Evolutionary conservation across 2,797 vertebrate species (phyloP).

Genomic region (Lindbergichthys nudifrons): DNA sequence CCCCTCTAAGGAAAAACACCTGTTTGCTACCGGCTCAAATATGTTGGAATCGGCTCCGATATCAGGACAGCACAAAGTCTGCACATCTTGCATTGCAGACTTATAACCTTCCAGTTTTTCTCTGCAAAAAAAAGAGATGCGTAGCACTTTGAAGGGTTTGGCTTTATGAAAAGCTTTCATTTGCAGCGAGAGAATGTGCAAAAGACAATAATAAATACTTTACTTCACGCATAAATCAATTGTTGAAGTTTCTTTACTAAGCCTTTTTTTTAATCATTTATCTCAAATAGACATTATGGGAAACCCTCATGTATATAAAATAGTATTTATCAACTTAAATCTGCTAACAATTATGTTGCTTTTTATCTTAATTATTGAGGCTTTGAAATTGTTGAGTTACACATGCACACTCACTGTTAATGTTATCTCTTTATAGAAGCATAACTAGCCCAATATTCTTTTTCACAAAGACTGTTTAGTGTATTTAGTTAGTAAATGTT

Average conservation of each 20-base stretch:
- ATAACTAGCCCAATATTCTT: slow-evolving; percentile 21
- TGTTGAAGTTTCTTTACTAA: slow-evolving; percentile 27
- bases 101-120: no score
- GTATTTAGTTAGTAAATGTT: slow-evolving; percentile 4
- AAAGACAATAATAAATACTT: no score
- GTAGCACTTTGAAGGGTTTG: not conserved
- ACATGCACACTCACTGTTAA: not conserved
- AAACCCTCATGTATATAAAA: slow-evolving; percentile 44
- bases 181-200: no score
- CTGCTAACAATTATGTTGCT: slow-evolving; percentile 60
- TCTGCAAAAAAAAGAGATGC: no score
- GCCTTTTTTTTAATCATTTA: slow-evolving; percentile 20
- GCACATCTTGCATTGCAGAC: no score
- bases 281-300: slow-evolving; percentile 37
- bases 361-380: slow-evolving; percentile 15
- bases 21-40: no score
- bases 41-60: no score
- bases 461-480: not conserved
- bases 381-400: no score
- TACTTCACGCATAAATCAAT: no score
- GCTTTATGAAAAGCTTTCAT: not conserved
- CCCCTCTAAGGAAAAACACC: no score
- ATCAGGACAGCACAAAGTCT: no score
- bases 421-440: slow-evolving; percentile 15
- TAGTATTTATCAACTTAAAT: slow-evolving; percentile 52